Conservation (phyloP, 2,797 vertebrate genomes). For the Spinus pinus region DNA sequence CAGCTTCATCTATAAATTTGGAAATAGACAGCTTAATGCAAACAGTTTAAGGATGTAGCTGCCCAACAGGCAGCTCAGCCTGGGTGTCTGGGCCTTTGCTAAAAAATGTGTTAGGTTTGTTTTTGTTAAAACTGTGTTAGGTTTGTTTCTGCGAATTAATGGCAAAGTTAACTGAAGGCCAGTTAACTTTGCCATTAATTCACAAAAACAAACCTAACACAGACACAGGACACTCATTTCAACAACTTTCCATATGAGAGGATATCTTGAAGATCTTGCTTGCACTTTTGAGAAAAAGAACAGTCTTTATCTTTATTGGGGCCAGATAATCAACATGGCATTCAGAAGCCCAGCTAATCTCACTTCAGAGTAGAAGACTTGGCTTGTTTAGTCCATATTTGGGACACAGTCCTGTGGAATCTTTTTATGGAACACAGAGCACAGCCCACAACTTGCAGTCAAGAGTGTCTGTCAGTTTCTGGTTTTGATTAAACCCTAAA, state of each 20-base stretch:
- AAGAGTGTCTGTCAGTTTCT: neutral
- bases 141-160: no score
- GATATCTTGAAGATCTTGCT: neutral
- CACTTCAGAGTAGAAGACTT: neutral
- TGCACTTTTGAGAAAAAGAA: neutral
- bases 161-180: no score
- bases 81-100: neutral
- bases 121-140: no score
- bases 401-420: neutral
- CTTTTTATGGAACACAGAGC: neutral
- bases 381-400: neutral
- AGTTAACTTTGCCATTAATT: neutral
- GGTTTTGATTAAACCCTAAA: constrained; percentile 1
- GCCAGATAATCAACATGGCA: neutral
- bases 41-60: neutral
- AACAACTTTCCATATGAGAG: neutral
- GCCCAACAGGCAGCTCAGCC: neutral
- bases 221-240: neutral
- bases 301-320: neutral
- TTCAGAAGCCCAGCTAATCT: neutral
- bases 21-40: neutral
- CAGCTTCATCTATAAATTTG: neutral
- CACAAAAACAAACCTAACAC: neutral
- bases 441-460: neutral
- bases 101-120: neutral